Conservation (phyloP, 2,797 vertebrate species). For the Rachycentron canadum region DNA sequence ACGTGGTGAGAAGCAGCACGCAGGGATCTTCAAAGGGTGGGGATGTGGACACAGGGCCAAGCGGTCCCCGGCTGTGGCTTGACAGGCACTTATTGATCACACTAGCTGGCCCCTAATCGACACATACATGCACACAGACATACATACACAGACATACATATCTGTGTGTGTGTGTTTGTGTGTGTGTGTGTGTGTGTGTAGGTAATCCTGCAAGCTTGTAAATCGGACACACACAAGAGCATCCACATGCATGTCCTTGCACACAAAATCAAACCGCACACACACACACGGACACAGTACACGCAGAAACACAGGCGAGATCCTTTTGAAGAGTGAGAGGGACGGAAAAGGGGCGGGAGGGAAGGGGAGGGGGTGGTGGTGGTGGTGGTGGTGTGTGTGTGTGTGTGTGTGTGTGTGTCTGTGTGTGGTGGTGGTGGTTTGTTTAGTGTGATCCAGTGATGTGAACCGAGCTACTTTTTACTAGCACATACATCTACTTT, state of each 20-base stretch:
- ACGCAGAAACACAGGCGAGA: conserved; percentile 8
- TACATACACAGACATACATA: conserved; percentile 3
- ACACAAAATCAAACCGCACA: conserved; percentile 36
- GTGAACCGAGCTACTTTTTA: conserved; percentile 51
- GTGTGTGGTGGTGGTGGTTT: conserved; percentile 52
- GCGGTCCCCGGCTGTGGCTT: conserved; percentile 42
- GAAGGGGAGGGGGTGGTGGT: conserved; percentile 18
- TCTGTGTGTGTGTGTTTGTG: conserved; percentile 6
- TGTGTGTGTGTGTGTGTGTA: not conserved
- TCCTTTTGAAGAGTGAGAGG: conserved; percentile 70
- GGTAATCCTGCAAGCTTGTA: conserved; percentile 23
- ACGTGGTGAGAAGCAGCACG: conserved; percentile 54
- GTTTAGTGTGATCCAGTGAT: conserved; percentile 51
- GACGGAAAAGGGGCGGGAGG: conserved; percentile 15
- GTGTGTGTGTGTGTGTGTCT: conserved; percentile 41
- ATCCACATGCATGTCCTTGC: conserved; percentile 15
- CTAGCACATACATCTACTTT: conserved; percentile 33
- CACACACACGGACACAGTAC: conserved; percentile 36
- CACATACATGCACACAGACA: conserved; percentile 25
- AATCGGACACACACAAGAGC: conserved; percentile 19
- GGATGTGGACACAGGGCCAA: conserved; percentile 47
- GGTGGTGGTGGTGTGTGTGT: conserved; percentile 45
- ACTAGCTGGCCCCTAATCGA: conserved; percentile 54
- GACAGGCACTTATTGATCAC: conserved; percentile 65
- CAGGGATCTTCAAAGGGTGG: conserved; percentile 41